A percentile compares a stretch with the other conserved stretches of the same genome.
phyloP scores from a whole-genome alignment of 2,888 invertebrate species.

The Cremastinae sp. region DNA sequence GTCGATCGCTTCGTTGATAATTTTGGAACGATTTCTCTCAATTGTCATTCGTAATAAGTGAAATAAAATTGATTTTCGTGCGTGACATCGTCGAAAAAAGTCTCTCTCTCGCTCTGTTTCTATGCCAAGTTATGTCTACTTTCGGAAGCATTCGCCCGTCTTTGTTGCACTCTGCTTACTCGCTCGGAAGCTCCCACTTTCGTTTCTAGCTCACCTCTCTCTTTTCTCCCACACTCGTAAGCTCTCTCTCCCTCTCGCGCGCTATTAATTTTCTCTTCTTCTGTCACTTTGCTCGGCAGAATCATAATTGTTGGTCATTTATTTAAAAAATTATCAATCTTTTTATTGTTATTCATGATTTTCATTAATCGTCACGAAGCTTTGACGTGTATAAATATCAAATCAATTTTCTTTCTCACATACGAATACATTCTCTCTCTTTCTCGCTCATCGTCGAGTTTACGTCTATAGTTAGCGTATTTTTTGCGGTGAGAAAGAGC shows the following conservation, averaged over 20 bases:
- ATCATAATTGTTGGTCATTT: too few species aligned
- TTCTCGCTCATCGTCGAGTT: too few species aligned
- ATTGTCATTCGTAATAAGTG: slow-evolving; percentile 1
- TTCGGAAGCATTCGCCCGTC: slow-evolving; percentile 53
- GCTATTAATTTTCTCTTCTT: slow-evolving; percentile 26
- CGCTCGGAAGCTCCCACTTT: slow-evolving; percentile 45
- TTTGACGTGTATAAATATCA: too few species aligned
- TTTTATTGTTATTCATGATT: too few species aligned
- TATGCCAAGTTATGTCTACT: slow-evolving; percentile 49
- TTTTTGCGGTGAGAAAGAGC: slow-evolving; percentile 49
- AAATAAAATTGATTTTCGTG: not conserved
- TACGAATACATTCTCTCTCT: not conserved
- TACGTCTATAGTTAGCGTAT: slow-evolving; percentile 13
- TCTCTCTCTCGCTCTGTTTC: slow-evolving; percentile 34
- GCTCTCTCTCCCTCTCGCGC: slow-evolving; percentile 12
- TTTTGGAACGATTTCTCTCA: not conserved
- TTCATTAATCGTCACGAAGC: too few species aligned
- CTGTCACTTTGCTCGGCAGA: slow-evolving; percentile 30
- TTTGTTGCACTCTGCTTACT: slow-evolving; percentile 32
- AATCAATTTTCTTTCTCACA: too few species aligned
- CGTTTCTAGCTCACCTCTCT: slow-evolving; percentile 28
- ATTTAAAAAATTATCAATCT: too few species aligned
- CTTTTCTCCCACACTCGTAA: slow-evolving; percentile 20
- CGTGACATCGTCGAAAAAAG: not conserved
- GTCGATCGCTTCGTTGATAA: not conserved